These are phyloP conservation scores for Actinia equina DNA, from an alignment of 64 coral and sea anemone genomes.

Conservation along the genomic window DNA sequence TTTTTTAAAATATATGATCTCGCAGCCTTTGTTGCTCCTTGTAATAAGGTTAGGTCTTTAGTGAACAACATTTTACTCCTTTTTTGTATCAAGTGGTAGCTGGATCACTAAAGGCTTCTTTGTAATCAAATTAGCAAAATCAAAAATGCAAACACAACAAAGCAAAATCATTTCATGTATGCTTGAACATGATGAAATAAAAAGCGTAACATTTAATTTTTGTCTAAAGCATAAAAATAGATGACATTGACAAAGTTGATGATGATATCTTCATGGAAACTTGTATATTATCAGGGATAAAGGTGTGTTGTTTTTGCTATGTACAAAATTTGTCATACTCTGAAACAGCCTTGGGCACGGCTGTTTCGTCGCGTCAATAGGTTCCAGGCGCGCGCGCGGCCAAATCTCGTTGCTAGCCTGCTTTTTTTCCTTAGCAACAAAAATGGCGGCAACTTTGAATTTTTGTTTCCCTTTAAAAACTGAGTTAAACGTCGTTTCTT, in stretches of 20 bases:
- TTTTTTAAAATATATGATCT: background rate
- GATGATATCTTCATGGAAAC: too few relatives aligned
- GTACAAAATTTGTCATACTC: too few relatives aligned
- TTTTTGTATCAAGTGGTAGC: background rate
- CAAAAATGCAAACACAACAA: background rate
- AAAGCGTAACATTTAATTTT: background rate
- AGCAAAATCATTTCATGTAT: slow-evolving; percentile 10
- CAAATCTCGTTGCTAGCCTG: too few relatives aligned
- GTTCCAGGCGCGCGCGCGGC: background rate
- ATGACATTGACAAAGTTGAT: too few relatives aligned
- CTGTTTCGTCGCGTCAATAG: background rate
- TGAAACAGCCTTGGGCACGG: background rate
- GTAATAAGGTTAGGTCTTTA: background rate
- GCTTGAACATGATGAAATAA: slow-evolving; percentile 22
- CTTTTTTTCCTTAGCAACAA: background rate
- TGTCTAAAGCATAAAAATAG: too few relatives aligned
- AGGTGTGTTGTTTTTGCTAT: too few relatives aligned
- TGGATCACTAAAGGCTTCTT: background rate
- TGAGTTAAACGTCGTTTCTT: too few relatives aligned
- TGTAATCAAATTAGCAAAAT: slow-evolving; percentile 9
- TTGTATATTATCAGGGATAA: too few relatives aligned
- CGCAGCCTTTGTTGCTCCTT: background rate
- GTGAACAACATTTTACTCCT: background rate
- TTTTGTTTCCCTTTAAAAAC: background rate
- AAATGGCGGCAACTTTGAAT: background rate